Percentiles rank a stretch among this genome's conserved stretches.
Conservation (phyloP, 2,888 invertebrate species). For the Diarsia rubi region DNA sequence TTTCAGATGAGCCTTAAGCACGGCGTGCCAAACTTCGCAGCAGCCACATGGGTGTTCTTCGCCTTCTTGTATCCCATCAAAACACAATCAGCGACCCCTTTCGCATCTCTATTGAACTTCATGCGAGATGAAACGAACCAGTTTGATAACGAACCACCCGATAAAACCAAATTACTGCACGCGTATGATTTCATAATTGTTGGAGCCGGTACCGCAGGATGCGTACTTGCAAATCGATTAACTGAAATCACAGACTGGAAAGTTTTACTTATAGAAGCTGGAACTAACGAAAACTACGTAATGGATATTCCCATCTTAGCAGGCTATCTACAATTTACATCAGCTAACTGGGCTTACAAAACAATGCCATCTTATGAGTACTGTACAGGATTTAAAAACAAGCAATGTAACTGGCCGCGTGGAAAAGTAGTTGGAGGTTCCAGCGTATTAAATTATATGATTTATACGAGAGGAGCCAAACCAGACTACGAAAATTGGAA, state of each 20-base stretch:
- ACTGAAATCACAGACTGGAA: conserved; percentile 88
- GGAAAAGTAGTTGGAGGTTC: conserved; percentile 96
- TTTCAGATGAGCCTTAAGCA: conserved; percentile 83
- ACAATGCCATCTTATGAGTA: conserved; percentile 94
- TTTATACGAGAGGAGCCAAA: conserved; percentile 93
- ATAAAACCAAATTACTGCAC: conserved; percentile 81
- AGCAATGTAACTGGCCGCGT: conserved; percentile 94
- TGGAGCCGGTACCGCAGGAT: conserved; percentile 93
- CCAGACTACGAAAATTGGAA: conserved; percentile 95
- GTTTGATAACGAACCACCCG: conserved; percentile 88
- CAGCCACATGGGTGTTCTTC: conserved; percentile 74
- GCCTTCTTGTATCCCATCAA: conserved; percentile 69
- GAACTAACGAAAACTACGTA: conserved; percentile 92
- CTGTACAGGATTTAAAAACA: conserved; percentile 94
- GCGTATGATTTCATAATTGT: conserved; percentile 92
- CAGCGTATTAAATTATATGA: conserved; percentile 95
- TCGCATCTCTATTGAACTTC: conserved; percentile 88
- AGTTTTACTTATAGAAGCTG: conserved; percentile 92
- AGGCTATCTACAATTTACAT: conserved; percentile 93
- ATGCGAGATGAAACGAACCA: conserved; percentile 89
- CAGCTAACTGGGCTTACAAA: conserved; percentile 95
- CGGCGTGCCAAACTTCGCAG: conserved; percentile 67
- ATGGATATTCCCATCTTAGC: conserved; percentile 94
- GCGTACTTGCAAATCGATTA: conserved; percentile 92
- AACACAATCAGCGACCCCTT: conserved; percentile 76